phyloP scores from a whole-genome alignment of 2,113 vertebrate species.

The Hydrochoerus hydrochaeris region DNA sequence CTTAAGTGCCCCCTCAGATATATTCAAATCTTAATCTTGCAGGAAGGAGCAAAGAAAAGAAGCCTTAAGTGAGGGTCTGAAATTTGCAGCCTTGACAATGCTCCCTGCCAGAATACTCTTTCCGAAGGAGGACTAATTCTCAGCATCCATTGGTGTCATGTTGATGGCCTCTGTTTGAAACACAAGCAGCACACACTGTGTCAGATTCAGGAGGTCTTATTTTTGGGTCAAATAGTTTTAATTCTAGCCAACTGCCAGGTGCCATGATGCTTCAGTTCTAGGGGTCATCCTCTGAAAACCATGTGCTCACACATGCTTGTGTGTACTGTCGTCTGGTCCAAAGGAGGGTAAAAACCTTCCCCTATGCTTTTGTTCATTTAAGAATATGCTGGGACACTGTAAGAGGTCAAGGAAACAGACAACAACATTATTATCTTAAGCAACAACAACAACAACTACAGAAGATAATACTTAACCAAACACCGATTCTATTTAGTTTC shows the following conservation, averaged over 20 bases:
- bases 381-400: not conserved
- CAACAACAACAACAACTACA: not conserved
- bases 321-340: rapidly evolving
- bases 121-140: not conserved
- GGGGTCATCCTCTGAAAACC: not conserved
- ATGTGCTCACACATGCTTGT: not conserved
- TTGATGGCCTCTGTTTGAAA: not conserved
- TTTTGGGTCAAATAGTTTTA: not conserved
- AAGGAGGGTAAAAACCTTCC: not conserved
- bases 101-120: not conserved
- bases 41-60: not conserved
- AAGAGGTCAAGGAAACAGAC: not conserved
- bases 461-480: not conserved
- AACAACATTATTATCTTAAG: not conserved
- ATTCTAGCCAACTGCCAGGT: not conserved
- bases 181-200: not conserved
- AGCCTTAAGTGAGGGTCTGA: not conserved
- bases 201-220: not conserved
- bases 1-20: not conserved
- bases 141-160: not conserved
- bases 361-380: not conserved
- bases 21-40: not conserved
- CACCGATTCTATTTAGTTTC: not conserved
- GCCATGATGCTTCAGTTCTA: not conserved
- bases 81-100: not conserved